Evolutionary conservation across 2,888 invertebrate species (phyloP), one percentile per base, ranked within the genome.

Genomic region (Platypus cylindrus): DNA sequence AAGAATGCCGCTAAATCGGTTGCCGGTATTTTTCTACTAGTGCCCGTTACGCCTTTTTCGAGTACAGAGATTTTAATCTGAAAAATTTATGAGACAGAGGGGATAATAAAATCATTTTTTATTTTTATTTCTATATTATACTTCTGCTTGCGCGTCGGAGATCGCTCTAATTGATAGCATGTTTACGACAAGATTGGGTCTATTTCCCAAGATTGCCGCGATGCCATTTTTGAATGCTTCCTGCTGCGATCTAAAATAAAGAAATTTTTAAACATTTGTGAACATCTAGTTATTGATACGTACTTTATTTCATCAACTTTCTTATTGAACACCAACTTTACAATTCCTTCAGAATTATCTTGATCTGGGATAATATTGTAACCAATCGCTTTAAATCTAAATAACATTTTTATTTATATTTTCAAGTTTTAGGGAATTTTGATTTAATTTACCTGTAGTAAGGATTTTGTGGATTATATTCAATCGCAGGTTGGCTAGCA

Each of bases 331-430:
- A 81, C 70, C 44, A 98, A 58, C 3, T 82, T 80, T 1, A 97
- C 87, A 26, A 89, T 67, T 1, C 97, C 97, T 51, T 94, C 85
- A 51, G 87, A 86, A 55, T 93, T 90, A 41, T 86, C 85, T 30
- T 80, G 75, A 3, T 78, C 77, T 0, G 91, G 86, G 45, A 94
- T 73, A 13, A 81, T 75, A 46, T 85, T 89, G 57, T 95, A 97
- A 0, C 90, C 90, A 34, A 97, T 84, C 0, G 93, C 85, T 64
- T 94, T 97, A 57, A 97, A 93, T 26, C 89, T 73, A 14, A 20
- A 29, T 3, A 18, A 20, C 11, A 30, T 11, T 17, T 30, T 9
- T 17, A 7, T 11, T 17, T 11, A 5, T 20, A 13, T 14, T 3
- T 20, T 5, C n/a, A n/a, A n/a, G n/a, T n/a, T n/a, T n/a, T n/a